Percentiles rank a stretch among this genome's conserved stretches.
phyloP scores from a whole-genome alignment of 2,113 vertebrate genomes.

The Megaleporinus macrocephalus region DNA sequence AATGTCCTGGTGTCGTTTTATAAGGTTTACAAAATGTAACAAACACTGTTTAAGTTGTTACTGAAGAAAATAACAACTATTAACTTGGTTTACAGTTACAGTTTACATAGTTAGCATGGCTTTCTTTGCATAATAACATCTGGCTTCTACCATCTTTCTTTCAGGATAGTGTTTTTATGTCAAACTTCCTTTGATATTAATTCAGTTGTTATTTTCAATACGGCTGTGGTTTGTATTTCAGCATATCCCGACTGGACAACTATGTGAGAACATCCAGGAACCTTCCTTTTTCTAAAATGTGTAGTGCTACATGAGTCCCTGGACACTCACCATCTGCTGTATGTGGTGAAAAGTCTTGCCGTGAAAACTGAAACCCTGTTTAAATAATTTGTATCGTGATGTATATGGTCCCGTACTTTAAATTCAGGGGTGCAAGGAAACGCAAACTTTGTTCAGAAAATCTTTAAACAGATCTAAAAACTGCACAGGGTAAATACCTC shows the following conservation, averaged over 20 bases:
- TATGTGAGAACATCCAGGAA: not conserved
- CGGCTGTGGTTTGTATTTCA: not conserved
- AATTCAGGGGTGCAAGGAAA: too few species aligned
- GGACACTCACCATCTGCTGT: constrained; percentile 91
- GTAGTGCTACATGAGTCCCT: not conserved
- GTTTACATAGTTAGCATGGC: not conserved
- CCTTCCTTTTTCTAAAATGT: not conserved
- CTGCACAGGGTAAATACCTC: constrained; percentile 80
- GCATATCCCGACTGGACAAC: not conserved
- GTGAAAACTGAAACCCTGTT: constrained; percentile 96
- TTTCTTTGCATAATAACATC: not conserved
- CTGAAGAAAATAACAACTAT: not conserved
- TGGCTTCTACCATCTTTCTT: not conserved
- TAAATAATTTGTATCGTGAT: too few species aligned
- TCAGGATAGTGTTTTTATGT: not conserved
- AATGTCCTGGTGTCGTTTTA: too few species aligned
- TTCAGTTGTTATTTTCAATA: not conserved
- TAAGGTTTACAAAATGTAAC: too few species aligned
- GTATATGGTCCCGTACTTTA: too few species aligned
- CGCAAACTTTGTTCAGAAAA: not conserved
- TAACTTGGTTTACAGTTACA: constrained; percentile 11
- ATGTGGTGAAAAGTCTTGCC: constrained; percentile 97
- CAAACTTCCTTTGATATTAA: not conserved
- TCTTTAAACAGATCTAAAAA: not conserved
- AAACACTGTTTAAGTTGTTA: too few species aligned